phyloP scores from a whole-genome alignment of 2,888 invertebrate species.

The Rutpela maculata region DNA sequence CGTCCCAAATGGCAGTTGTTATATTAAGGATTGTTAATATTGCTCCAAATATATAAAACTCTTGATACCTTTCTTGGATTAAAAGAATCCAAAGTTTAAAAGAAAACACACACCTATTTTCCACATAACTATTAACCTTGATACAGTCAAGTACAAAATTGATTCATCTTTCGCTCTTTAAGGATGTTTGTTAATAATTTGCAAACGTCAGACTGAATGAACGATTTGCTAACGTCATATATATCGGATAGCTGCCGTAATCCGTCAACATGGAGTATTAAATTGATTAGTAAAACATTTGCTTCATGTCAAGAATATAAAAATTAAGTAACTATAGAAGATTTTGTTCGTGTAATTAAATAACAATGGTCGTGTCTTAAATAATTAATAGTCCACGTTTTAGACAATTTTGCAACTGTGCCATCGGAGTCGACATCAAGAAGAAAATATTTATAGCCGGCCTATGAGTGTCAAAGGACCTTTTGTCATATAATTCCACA shows the following conservation, averaged over 20 bases:
- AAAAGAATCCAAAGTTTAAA: no score
- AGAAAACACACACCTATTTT: no score
- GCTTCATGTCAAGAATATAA: background rate
- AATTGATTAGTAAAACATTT: constrained; percentile 5
- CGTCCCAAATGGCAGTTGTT: no score
- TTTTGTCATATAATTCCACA: no score
- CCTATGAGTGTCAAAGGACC: no score
- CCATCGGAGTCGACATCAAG: no score
- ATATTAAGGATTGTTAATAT: no score
- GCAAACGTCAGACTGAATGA: constrained; percentile 1
- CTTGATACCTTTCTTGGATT: no score
- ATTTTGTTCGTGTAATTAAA: background rate
- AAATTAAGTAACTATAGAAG: background rate
- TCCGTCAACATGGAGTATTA: background rate
- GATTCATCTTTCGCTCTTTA: constrained; percentile 5
- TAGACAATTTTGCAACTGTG: no score
- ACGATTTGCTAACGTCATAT: constrained; percentile 20
- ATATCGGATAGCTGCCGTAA: background rate
- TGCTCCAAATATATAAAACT: no score
- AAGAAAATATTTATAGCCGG: no score
- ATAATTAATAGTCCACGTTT: no score
- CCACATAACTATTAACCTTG: background rate
- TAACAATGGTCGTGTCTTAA: background rate
- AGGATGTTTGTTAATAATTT: background rate
- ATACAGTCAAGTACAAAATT: background rate